Evolutionary conservation across 2,113 vertebrate species (phyloP).

Genomic region (Orthonyx spaldingii): DNA sequence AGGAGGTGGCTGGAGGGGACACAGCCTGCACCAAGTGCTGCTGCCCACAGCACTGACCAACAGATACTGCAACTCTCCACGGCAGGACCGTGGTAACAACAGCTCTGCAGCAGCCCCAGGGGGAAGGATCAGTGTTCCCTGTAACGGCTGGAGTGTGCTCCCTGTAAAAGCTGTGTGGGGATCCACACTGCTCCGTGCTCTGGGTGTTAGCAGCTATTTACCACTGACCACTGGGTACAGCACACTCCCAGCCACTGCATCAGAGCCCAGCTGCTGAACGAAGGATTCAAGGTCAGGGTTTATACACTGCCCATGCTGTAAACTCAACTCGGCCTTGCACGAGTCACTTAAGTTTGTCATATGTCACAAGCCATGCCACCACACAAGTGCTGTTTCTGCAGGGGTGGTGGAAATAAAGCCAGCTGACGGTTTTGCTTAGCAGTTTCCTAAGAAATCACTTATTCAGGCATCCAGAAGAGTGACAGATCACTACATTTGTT

Average conservation of each 20-base stretch:
- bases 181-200: neutral
- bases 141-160: neutral
- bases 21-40: too few relatives aligned
- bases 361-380: neutral
- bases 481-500: neutral
- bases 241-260: neutral
- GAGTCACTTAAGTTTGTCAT: neutral
- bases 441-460: neutral
- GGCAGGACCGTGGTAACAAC: accelerated
- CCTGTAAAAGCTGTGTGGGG: too few relatives aligned
- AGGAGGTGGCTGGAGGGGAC: neutral
- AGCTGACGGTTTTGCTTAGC: neutral
- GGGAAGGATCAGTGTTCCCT: neutral
- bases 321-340: neutral
- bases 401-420: neutral
- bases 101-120: neutral
- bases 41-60: neutral
- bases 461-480: neutral
- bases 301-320: neutral
- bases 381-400: neutral
- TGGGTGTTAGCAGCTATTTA: neutral
- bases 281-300: neutral
- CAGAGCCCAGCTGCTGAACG: neutral
- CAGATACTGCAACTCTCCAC: accelerated
- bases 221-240: neutral